These are phyloP conservation scores for Oreochromis tanganicae DNA, from an alignment of 2,113 vertebrate species.

Conservation along the genomic window DNA sequence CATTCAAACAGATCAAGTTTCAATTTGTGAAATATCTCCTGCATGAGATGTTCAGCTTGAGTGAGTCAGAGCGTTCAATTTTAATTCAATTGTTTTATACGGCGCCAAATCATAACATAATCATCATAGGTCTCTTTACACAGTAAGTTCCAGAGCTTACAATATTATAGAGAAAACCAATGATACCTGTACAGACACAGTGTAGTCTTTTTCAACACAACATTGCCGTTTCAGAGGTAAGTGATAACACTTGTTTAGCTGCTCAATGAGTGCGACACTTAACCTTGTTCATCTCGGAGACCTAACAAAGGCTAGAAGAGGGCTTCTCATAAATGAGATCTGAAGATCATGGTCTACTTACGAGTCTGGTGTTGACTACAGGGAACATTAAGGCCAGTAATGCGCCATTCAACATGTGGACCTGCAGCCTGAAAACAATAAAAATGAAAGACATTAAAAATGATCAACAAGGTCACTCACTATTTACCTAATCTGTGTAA, in stretches of 20 bases:
- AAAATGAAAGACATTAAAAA: background rate
- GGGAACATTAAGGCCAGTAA: conserved; percentile 92
- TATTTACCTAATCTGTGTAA: background rate
- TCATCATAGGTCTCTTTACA: background rate
- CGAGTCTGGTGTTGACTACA: conserved; percentile 94
- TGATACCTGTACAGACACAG: background rate
- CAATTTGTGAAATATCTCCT: background rate
- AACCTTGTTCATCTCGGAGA: background rate
- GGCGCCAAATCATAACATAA: background rate
- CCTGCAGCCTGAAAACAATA: conserved; percentile 81
- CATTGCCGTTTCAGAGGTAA: background rate
- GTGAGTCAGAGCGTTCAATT: background rate
- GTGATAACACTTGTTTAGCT: background rate
- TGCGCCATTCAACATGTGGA: conserved; percentile 97
- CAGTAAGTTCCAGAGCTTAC: background rate
- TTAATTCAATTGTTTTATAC: background rate
- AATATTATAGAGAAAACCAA: background rate
- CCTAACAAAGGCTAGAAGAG: background rate
- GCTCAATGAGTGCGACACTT: background rate
- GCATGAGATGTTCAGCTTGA: background rate
- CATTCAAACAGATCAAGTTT: background rate
- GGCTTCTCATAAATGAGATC: background rate
- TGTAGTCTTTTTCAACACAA: background rate
- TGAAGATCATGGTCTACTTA: conserved; percentile 65
- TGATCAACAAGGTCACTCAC: no score